phyloP scores from a whole-genome alignment of 2,888 invertebrate genomes.

The Hemithea aestivaria region DNA sequence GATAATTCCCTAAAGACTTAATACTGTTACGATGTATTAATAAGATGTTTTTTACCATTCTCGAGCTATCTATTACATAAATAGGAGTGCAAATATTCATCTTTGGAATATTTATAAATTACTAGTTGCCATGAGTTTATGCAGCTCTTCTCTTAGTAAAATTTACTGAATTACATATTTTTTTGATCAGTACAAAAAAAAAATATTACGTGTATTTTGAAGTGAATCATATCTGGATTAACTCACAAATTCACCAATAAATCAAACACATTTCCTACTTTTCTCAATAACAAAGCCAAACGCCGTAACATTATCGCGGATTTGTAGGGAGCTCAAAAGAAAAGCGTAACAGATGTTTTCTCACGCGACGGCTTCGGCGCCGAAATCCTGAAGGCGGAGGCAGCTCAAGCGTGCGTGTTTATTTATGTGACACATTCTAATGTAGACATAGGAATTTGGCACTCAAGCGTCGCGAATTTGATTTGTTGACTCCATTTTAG shows the following conservation, averaged over 20 bases:
- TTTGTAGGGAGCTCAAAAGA: conserved; percentile 55
- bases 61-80: no score
- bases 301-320: conserved; percentile 50
- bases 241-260: not conserved
- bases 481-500: conserved; percentile 11
- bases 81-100: no score
- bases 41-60: no score
- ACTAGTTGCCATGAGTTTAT: no score
- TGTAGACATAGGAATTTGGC: conserved; percentile 46
- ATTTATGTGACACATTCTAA: conserved; percentile 76
- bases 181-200: no score
- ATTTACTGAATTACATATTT: no score
- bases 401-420: conserved; percentile 70
- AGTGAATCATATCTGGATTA: no score
- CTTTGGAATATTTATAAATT: no score
- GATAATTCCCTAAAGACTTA: no score
- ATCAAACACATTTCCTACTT: conserved; percentile 11
- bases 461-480: conserved; percentile 13
- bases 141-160: no score
- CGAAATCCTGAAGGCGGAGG: conserved; percentile 59
- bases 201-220: no score
- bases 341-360: conserved; percentile 72
- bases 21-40: no score
- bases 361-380: conserved; percentile 51
- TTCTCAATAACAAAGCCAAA: conserved; percentile 30